These are phyloP conservation scores for Trididemnum clinides DNA, from an alignment of 23 tunicate genomes.

Conservation along the genomic window DNA sequence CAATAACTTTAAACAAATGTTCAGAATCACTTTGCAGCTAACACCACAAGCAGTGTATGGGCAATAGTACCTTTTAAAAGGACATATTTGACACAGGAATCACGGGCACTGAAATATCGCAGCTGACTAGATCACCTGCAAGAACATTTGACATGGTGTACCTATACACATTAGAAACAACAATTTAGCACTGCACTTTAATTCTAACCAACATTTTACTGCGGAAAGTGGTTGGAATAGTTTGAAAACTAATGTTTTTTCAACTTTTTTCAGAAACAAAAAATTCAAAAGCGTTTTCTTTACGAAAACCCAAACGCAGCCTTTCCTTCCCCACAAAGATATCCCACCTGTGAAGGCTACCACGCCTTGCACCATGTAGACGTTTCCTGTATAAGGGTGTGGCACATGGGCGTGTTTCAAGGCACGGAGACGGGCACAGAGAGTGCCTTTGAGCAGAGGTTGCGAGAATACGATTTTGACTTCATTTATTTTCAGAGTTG, in stretches of 20 bases:
- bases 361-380: constrained; percentile 56
- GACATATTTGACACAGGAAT: too few relatives aligned
- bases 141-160: too few relatives aligned
- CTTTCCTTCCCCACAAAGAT: not conserved
- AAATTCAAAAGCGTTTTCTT: not conserved
- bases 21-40: not conserved
- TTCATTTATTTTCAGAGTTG: constrained; percentile 13
- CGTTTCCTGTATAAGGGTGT: constrained; percentile 44
- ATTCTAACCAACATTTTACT: too few relatives aligned
- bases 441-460: constrained; percentile 66
- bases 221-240: too few relatives aligned
- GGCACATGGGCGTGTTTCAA: constrained; percentile 38
- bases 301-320: not conserved
- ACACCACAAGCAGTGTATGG: too few relatives aligned
- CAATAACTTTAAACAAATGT: not conserved
- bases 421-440: constrained; percentile 74
- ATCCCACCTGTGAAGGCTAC: constrained; percentile 64
- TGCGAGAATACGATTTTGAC: constrained; percentile 72
- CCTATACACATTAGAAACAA: too few relatives aligned
- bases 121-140: too few relatives aligned
- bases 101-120: too few relatives aligned
- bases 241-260: too few relatives aligned
- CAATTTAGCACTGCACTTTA: too few relatives aligned
- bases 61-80: too few relatives aligned
- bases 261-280: not conserved